Evolutionary conservation across 2,113 vertebrate species (phyloP).

Genomic region (Sceloporus undulatus): DNA sequence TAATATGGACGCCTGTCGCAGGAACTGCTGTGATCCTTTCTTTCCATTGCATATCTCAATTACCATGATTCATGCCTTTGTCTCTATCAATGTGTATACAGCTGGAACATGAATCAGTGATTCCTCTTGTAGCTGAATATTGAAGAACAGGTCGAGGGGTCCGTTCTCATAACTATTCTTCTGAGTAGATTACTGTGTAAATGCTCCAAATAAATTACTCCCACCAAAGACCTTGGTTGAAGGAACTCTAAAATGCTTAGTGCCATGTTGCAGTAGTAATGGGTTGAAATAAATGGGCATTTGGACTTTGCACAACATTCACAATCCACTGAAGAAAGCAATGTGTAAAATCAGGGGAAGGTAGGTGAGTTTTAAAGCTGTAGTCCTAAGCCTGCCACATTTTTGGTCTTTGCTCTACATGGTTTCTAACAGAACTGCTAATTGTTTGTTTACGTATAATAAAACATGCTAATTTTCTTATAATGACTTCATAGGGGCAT

Average conservation of each 20-base stretch:
- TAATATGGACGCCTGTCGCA: slow-evolving; percentile 1
- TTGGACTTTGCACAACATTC: background rate
- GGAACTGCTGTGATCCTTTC: fast-evolving
- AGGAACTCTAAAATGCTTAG: background rate
- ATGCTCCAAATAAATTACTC: no score
- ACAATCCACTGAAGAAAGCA: no score
- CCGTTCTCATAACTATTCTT: background rate
- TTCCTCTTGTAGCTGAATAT: background rate
- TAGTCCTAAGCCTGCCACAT: no score
- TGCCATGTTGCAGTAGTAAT: background rate
- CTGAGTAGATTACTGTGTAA: background rate
- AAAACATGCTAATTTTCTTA: no score
- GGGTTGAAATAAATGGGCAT: background rate
- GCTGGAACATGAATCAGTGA: background rate
- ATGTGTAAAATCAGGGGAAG: no score
- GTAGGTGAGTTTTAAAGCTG: no score
- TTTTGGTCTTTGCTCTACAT: no score
- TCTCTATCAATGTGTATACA: background rate
- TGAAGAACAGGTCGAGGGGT: background rate
- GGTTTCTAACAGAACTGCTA: no score
- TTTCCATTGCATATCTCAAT: background rate
- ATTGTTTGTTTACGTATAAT: no score
- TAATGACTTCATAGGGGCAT: no score
- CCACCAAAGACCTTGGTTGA: background rate
- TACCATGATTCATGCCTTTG: background rate